Evolutionary conservation across 2,797 vertebrate genomes (phyloP).

Genomic region (Prionace glauca): DNA sequence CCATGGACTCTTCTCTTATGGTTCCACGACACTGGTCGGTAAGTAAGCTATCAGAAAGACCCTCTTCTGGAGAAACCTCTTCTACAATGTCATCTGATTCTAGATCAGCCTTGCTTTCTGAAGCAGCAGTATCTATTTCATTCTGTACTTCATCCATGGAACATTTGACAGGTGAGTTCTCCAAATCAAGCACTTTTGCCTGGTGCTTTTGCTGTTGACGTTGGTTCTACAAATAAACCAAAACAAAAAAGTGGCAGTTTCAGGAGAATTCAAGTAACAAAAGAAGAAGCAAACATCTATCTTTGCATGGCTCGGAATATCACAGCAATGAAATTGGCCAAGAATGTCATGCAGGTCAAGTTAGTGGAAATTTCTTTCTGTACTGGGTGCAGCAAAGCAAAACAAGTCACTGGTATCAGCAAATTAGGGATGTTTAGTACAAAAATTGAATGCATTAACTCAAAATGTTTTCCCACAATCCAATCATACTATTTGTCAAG

Average conservation of each 20-base stretch:
- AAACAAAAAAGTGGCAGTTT: conserved; percentile 36
- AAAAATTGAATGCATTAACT: neutral
- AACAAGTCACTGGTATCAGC: neutral
- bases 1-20: neutral
- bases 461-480: neutral
- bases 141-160: conserved; percentile 45
- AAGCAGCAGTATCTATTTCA: conserved; percentile 43
- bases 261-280: neutral
- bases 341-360: neutral
- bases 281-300: neutral
- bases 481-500: neutral
- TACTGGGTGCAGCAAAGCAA: neutral
- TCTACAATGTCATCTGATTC: conserved; percentile 44
- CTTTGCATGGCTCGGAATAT: neutral
- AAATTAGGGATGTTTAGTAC: neutral
- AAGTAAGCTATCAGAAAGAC: neutral
- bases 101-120: conserved; percentile 44
- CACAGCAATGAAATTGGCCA: too few relatives aligned
- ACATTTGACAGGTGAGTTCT: conserved; percentile 49
- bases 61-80: conserved; percentile 42
- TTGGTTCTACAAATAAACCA: conserved; percentile 63
- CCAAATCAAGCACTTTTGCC: conserved; percentile 58
- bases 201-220: conserved; percentile 78
- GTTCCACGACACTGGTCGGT: neutral
- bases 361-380: neutral